Conservation (phyloP, 2,113 vertebrate species). For the Trochalopteron elliotii region DNA sequence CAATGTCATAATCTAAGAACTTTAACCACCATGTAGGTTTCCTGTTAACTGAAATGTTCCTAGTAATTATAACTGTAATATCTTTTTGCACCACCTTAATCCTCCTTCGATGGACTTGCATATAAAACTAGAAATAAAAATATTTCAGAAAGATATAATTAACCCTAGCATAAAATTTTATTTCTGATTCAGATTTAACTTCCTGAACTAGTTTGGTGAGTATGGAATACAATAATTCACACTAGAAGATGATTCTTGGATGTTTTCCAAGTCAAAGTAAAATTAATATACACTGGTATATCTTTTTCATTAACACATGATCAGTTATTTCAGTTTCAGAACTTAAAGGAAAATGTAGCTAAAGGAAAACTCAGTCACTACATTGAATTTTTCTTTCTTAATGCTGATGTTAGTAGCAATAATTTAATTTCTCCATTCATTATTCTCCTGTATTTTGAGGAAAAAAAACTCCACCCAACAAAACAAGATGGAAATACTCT, state of each 20-base stretch:
- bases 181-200: background rate
- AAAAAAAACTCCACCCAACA: accelerated
- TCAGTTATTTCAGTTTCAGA: background rate
- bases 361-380: background rate
- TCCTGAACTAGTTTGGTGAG: background rate
- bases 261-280: background rate
- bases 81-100: background rate
- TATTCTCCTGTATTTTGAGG: background rate
- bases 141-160: background rate
- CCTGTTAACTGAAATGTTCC: background rate
- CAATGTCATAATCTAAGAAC: background rate
- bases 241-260: background rate
- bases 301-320: background rate
- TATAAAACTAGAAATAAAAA: background rate
- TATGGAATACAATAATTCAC: background rate
- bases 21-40: background rate
- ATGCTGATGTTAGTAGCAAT: background rate
- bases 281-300: background rate
- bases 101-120: background rate
- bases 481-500: background rate
- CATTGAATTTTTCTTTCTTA: background rate
- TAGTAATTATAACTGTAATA: background rate
- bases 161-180: background rate
- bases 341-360: background rate
- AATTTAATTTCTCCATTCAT: background rate